Percentiles rank a stretch among this genome's conserved stretches.
phyloP scores from a whole-genome alignment of 2,797 vertebrate genomes.

The Phoeniculus purpureus region DNA sequence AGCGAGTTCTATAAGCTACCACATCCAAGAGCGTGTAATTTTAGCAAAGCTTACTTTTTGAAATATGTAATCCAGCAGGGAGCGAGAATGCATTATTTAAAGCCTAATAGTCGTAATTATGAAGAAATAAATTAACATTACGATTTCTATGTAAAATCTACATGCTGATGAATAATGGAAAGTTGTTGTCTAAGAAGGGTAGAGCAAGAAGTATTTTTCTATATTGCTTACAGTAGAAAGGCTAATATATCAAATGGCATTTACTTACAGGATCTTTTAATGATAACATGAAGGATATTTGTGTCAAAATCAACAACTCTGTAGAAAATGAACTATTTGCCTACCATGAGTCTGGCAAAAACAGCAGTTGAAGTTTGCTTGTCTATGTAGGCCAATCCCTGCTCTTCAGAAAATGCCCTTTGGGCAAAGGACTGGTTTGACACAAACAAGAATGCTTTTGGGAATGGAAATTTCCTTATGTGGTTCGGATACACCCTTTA shows the following conservation, averaged over 20 bases:
- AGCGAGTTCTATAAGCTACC: constrained; percentile 41
- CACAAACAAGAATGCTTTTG: not conserved
- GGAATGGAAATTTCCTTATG: not conserved
- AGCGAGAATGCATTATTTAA: constrained; percentile 61
- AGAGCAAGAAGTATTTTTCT: not conserved
- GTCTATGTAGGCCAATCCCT: not conserved
- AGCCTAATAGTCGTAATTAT: constrained; percentile 58
- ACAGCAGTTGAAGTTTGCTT: not conserved
- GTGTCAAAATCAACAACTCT: not conserved
- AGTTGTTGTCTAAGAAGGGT: not conserved
- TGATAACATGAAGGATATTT: not conserved
- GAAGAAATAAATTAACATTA: constrained; percentile 49
- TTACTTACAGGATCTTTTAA: not conserved
- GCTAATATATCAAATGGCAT: not conserved
- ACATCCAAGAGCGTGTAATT: constrained; percentile 52
- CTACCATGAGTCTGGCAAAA: not conserved
- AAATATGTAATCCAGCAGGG: constrained; percentile 29
- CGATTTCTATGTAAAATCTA: constrained; percentile 49
- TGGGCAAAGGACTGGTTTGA: constrained; percentile 1
- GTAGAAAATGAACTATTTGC: not conserved
- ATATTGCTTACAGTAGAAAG: not conserved
- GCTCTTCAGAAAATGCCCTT: not conserved
- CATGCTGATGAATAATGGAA: constrained; percentile 26
- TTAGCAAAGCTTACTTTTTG: constrained; percentile 55
- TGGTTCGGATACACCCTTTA: constrained; percentile 7